Percentiles rank a stretch among this genome's conserved stretches.
phyloP scores from a whole-genome alignment of 2,888 invertebrate species.

The Rhyacophila evoluta region DNA sequence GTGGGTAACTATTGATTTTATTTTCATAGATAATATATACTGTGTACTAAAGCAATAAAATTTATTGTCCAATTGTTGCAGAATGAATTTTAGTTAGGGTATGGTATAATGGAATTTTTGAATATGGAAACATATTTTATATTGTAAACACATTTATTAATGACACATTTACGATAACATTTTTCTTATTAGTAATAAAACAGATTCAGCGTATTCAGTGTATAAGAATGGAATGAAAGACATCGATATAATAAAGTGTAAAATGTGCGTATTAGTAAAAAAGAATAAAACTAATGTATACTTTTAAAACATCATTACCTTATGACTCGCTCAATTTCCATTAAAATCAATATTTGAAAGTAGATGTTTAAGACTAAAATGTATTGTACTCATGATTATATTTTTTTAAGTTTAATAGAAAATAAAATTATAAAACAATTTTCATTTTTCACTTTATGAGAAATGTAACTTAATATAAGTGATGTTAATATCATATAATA shows the following conservation, averaged over 20 bases:
- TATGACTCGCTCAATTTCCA: neutral
- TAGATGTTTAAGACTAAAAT: neutral
- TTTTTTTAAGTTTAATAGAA: too few species aligned
- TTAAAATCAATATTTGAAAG: slow-evolving; percentile 7
- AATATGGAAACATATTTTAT: too few species aligned
- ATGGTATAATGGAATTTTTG: too few species aligned
- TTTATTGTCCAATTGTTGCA: too few species aligned
- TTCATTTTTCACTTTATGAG: too few species aligned
- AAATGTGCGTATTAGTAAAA: slow-evolving; percentile 8
- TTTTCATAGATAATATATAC: too few species aligned
- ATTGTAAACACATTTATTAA: neutral
- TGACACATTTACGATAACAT: neutral
- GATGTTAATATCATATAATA: too few species aligned
- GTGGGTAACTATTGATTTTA: too few species aligned
- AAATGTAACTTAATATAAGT: too few species aligned
- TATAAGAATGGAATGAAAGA: slow-evolving; percentile 19
- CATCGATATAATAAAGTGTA: neutral
- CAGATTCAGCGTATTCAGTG: neutral
- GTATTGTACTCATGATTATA: neutral
- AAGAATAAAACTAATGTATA: neutral
- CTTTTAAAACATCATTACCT: neutral
- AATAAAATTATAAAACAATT: too few species aligned
- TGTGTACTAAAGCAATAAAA: too few species aligned
- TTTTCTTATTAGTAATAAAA: neutral
- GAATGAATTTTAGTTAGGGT: too few species aligned